These are phyloP conservation scores for Dicrurus megarhynchus DNA, from an alignment of 2,113 vertebrate genomes.

Conservation along the genomic window DNA sequence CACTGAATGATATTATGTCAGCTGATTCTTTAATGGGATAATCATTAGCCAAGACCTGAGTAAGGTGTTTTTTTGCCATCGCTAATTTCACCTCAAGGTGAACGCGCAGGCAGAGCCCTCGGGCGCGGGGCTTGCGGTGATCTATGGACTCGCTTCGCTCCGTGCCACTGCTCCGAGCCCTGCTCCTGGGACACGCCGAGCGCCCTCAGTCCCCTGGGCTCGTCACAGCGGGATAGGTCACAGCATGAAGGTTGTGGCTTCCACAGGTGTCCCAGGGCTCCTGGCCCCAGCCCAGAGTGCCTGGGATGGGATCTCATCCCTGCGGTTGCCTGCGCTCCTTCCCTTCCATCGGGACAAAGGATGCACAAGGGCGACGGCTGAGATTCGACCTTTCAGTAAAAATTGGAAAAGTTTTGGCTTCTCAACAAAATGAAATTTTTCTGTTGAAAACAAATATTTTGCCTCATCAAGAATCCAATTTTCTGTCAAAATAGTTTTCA, in stretches of 20 bases:
- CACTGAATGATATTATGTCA: slow-evolving; percentile 51
- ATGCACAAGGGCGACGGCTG: rapidly evolving
- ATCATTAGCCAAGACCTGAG: slow-evolving; percentile 51
- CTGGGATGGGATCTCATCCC: background rate
- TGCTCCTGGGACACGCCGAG: rapidly evolving
- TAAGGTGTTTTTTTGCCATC: slow-evolving; percentile 27
- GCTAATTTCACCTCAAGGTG: slow-evolving; percentile 41
- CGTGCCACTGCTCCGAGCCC: rapidly evolving
- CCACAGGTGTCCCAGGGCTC: rapidly evolving
- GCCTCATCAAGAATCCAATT: slow-evolving; percentile 54
- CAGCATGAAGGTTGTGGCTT: background rate
- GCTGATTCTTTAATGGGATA: slow-evolving; percentile 46
- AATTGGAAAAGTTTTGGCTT: background rate
- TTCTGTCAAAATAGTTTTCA: slow-evolving; percentile 63
- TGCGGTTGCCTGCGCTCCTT: rapidly evolving
- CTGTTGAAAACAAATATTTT: background rate
- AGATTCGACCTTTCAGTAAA: background rate
- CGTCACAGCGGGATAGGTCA: rapidly evolving
- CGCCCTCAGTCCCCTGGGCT: rapidly evolving
- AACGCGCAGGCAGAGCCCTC: background rate
- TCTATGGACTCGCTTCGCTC: rapidly evolving
- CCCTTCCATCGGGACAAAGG: rapidly evolving
- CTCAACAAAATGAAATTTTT: background rate
- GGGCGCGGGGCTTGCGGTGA: rapidly evolving
- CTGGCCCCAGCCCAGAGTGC: background rate